These are phyloP conservation scores for Coptodon bakossiorum DNA, from an alignment of 2,113 vertebrate genomes.

Conservation along the genomic window DNA sequence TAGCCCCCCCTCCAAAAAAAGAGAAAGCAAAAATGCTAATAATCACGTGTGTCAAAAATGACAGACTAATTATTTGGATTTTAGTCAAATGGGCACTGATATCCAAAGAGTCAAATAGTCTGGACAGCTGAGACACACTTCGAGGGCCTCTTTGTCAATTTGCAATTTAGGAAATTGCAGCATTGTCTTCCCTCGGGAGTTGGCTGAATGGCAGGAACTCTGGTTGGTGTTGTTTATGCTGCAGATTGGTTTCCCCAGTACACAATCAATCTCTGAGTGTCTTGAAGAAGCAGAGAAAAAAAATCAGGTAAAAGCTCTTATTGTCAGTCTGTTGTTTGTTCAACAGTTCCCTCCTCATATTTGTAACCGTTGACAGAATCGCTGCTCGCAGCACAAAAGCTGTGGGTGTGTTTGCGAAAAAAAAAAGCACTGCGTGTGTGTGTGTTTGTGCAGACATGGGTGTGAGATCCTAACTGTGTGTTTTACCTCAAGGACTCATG, in stretches of 20 bases:
- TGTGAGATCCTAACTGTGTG: background rate
- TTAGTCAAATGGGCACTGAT: conserved; percentile 48
- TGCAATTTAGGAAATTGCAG: conserved; percentile 62
- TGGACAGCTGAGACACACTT: background rate
- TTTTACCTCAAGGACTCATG: conserved; percentile 35
- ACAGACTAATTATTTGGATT: conserved; percentile 27
- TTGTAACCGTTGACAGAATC: conserved; percentile 7
- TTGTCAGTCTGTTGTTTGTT: conserved; percentile 33
- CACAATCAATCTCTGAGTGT: conserved; percentile 42
- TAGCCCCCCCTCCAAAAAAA: background rate
- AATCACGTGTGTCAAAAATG: background rate
- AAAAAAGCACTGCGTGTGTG: background rate
- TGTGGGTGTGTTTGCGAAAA: background rate
- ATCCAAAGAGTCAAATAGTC: conserved; percentile 2
- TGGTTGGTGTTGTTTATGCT: conserved; percentile 43
- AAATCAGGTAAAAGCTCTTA: conserved; percentile 8
- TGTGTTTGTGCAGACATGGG: background rate
- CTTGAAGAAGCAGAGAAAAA: background rate
- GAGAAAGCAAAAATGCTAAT: background rate
- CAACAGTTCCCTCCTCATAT: conserved; percentile 13
- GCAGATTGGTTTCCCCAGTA: conserved; percentile 45
- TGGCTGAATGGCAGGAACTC: conserved; percentile 1
- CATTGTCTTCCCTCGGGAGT: conserved; percentile 52
- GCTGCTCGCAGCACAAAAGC: conserved; percentile 18
- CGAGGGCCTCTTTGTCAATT: conserved; percentile 55